Evolutionary conservation across 2,113 vertebrate genomes (phyloP), one percentile per base, ranked within the genome.

Genomic region (Thomomys bottae): DNA sequence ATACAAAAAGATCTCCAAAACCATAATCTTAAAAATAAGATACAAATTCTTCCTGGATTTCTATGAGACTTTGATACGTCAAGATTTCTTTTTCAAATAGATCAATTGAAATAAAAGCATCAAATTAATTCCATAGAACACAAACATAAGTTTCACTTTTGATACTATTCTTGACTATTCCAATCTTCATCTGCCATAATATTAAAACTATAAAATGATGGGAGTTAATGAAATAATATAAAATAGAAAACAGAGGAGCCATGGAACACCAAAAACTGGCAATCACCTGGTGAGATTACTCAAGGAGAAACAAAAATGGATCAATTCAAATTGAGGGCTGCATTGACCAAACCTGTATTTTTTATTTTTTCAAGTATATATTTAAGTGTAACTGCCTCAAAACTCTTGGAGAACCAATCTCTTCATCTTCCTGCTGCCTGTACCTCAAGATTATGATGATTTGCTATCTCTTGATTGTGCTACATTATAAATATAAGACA

Each of bases 221-320:
- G 49, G 76, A 91, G 67, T 70, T 34, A 70, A 59, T 93, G 3
- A 75, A 83, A 66, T 75, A 67, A 90, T 67, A 66, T 38, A 87
- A 82, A 84, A 30, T 63, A 28, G 10, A 42, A 79, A 82, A 28
- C 38, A 23, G 4, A 71, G 3, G 21, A 11, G 38, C 30, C 54
- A 42, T n/a, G 85, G 32, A 1, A 79, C 21, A 36, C 3, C 24
- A 32, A 87, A 87, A 40, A 38, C 8, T 77, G 10, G 64, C 8
- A 71, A 76, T 81, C 12, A 34, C n/a, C 11, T 24, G 30, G n/a
- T 15, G 68, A 21, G 30, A 72, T 34, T 61, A 32, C 67, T 85
- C 20, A 71, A 72, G 11, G 10, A 59, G 38, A 54, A 75, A 40
- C 20, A 17, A 54, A 54, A 30, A 72, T 9, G 72, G 17, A 75